Evolutionary conservation across 92 coral and sea anemone genomes (phyloP).

Genomic region (Pocillopora meandrina): DNA sequence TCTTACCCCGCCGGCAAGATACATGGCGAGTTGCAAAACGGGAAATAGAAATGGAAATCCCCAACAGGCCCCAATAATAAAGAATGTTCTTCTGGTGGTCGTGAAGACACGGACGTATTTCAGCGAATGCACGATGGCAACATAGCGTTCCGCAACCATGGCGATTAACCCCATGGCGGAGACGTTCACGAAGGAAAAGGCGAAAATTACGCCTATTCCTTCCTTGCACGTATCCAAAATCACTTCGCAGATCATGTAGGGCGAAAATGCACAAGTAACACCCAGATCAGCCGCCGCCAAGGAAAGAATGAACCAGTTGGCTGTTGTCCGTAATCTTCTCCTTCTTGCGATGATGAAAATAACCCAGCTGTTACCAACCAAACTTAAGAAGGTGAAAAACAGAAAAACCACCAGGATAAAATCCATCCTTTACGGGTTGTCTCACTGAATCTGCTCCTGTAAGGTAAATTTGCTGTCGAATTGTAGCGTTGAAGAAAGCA

Average conservation of each 20-base stretch:
- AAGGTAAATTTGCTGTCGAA: no score
- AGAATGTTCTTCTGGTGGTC: background rate
- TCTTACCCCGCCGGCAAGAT: background rate
- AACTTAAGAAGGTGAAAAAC: no score
- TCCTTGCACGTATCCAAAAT: no score
- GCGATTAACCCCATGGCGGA: background rate
- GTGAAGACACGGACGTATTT: conserved; percentile 18
- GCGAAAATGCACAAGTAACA: background rate
- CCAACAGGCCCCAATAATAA: conserved; percentile 11
- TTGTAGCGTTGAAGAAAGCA: no score
- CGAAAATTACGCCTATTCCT: background rate
- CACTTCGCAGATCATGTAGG: background rate
- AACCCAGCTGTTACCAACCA: no score
- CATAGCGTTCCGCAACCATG: conserved; percentile 22
- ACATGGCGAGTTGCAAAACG: background rate
- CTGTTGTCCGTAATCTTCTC: no score
- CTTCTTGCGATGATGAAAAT: no score
- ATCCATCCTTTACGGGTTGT: no score
- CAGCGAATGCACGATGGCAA: conserved; percentile 5
- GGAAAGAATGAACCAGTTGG: no score
- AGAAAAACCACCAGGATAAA: no score
- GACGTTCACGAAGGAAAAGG: background rate
- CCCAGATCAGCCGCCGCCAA: no score
- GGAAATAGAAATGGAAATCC: conserved; percentile 13
- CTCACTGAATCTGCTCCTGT: no score